A percentile compares a stretch with the other conserved stretches of the same genome.
Conservation (phyloP, 2,113 vertebrate genomes). For the Tylochromis polylepis region DNA sequence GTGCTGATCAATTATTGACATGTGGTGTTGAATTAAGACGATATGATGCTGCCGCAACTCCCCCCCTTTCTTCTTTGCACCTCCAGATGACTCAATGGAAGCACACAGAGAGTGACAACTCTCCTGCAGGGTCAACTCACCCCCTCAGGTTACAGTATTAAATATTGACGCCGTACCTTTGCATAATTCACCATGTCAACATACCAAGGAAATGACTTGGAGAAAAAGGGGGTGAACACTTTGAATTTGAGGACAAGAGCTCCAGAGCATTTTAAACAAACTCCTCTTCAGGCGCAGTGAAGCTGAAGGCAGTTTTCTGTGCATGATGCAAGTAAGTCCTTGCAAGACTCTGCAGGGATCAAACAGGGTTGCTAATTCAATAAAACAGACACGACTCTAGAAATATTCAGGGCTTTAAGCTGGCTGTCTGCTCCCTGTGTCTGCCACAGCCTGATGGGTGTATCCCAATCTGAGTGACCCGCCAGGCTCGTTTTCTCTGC, state of each 20-base stretch:
- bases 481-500: not conserved
- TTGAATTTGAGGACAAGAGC: not conserved
- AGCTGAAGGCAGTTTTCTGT: not conserved
- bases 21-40: slow-evolving; percentile 8
- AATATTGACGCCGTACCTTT: slow-evolving; percentile 69
- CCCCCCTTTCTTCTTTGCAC: not conserved
- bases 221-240: not conserved
- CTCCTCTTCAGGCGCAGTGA: not conserved
- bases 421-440: not conserved
- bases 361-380: not conserved
- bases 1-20: slow-evolving; percentile 33
- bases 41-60: not conserved
- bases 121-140: slow-evolving; percentile 29
- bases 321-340: not conserved
- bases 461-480: not conserved
- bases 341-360: not conserved
- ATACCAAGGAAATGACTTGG: slow-evolving; percentile 40
- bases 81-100: slow-evolving; percentile 28
- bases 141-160: slow-evolving; percentile 69
- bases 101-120: slow-evolving; percentile 15
- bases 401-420: not conserved
- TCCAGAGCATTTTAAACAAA: slow-evolving; percentile 2
- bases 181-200: slow-evolving; percentile 73
- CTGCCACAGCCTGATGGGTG: slow-evolving; percentile 11
- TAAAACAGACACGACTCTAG: slow-evolving; percentile 12